phyloP scores from a whole-genome alignment of 2,888 invertebrate genomes.

The Myathropa florea region DNA sequence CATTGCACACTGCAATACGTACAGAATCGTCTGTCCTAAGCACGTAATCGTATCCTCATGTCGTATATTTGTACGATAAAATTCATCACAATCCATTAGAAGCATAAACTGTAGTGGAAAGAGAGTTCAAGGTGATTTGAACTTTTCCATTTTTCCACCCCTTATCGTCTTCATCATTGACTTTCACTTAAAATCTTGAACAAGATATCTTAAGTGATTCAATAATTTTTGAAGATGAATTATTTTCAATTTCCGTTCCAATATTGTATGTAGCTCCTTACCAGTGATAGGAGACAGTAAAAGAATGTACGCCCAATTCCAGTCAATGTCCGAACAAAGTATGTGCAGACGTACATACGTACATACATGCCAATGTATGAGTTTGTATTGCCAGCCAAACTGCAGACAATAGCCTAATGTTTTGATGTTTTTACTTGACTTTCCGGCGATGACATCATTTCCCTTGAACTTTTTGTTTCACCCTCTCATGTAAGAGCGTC shows the following conservation, averaged over 20 bases:
- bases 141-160: not conserved
- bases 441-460: conserved; percentile 66
- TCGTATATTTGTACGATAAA: too few species aligned
- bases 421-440: conserved; percentile 34
- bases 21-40: not conserved
- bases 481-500: conserved; percentile 26
- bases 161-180: conserved; percentile 12
- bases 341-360: conserved; percentile 5
- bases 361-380: not conserved
- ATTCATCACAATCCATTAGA: not conserved
- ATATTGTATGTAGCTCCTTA: not conserved
- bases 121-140: not conserved
- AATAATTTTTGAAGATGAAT: conserved; percentile 42
- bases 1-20: not conserved
- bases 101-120: not conserved
- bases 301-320: conserved; percentile 27
- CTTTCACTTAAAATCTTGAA: conserved; percentile 14
- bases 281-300: not conserved
- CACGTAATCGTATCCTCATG: too few species aligned
- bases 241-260: conserved; percentile 19
- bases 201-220: conserved; percentile 42
- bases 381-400: conserved; percentile 32
- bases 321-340: conserved; percentile 45
- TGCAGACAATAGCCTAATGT: not conserved
- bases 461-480: conserved; percentile 57